Conservation (phyloP, 1,140 invertebrate genomes). For the Meteorus sp. region DNA sequence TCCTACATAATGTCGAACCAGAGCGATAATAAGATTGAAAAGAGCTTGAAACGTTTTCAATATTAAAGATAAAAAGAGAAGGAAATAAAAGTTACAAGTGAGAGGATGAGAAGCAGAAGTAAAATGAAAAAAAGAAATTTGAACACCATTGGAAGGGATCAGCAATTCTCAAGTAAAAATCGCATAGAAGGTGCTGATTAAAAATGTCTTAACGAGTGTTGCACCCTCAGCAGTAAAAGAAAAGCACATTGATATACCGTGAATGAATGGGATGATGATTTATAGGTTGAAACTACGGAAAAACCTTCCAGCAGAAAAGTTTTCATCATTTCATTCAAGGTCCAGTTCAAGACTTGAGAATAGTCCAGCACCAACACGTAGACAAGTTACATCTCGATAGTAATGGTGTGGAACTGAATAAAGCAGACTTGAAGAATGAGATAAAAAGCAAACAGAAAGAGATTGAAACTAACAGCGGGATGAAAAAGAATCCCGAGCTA, state of each 20-base stretch:
- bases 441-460: constrained; percentile 12
- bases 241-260: too few species aligned
- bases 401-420: neutral
- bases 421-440: neutral
- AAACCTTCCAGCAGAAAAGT: too few species aligned
- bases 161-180: constrained; percentile 27
- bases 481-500: too few species aligned
- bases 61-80: neutral
- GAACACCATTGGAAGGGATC: constrained; percentile 17
- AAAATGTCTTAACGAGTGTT: constrained; percentile 43
- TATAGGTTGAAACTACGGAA: too few species aligned
- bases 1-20: neutral
- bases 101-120: neutral
- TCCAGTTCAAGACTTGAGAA: too few species aligned
- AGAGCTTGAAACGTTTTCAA: neutral
- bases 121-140: neutral
- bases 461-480: constrained; percentile 9
- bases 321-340: too few species aligned
- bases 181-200: constrained; percentile 33
- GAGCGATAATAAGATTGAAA: constrained; percentile 13
- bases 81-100: neutral
- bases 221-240: too few species aligned
- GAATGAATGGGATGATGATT: too few species aligned
- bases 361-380: too few species aligned
- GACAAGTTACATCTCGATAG: too few species aligned